Base-by-base conservation (phyloP, 2,888 invertebrate species). In the Nineta flava region DNA sequence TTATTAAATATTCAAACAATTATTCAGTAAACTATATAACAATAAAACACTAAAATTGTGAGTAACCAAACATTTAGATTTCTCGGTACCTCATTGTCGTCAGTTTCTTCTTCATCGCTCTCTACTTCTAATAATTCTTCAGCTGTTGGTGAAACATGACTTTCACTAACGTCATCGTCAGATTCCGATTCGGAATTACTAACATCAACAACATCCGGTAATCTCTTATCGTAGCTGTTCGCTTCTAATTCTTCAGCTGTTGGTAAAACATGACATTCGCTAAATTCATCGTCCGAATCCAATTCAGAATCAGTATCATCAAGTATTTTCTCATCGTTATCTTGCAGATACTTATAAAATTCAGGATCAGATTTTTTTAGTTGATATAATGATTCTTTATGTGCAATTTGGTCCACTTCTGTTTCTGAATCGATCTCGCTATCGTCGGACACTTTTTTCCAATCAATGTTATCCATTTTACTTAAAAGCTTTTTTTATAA, bases 41-140 rank as follows among this genome's bases (percentile, higher is more conserved):
- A n/a, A n/a, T n/a, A n/a, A n/a, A n/a, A n/a, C n/a, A n/a, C 19
- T 2, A 19, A 19, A 19, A 19, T 19, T 19, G 3, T 5, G 2
- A 19, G 3, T 19, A 19, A 4, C 19, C 19, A 19, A 19, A 19
- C 5, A 4, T 4, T 4, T 19, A 4, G 2, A 19, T 19, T 19
- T 19, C 5, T 19, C 19, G 19, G 5, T 61, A 73, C 77, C 65
- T 83, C 84, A 65, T 76, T 87, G 62, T 90, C 90, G 68, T n/a
- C n/a, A n/a, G n/a, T n/a, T n/a, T n/a, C n/a, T n/a, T 87, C 87
- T 57, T 90, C 90, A 64, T 92, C 91, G 63, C 88, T 90, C 41
- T 82, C 87, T 32, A 81, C 79, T 65, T 81, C 79, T 35, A 87
- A n/a, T n/a, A n/a, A 67, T 31, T 79, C 70, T 10, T 62, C 68